Conservation (phyloP, 1,140 invertebrate genomes). For the Neodiprion fabricii region DNA sequence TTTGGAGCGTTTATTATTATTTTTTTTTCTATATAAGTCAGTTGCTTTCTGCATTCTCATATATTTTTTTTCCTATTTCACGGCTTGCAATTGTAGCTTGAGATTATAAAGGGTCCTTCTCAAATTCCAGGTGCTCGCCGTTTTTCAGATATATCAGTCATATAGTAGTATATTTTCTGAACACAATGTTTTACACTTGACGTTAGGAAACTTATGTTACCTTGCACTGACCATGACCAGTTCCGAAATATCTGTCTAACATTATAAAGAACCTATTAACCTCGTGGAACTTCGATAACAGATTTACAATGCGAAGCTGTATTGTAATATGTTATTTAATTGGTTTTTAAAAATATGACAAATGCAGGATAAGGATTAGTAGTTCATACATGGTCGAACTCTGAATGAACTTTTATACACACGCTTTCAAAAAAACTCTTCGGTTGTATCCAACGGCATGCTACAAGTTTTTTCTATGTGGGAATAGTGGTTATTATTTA, state of each 20-base stretch:
- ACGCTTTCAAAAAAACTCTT: too few species aligned
- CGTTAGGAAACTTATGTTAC: slow-evolving; percentile 63
- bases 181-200: slow-evolving; percentile 63
- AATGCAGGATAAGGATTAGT: slow-evolving; percentile 21
- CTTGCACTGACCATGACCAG: slow-evolving; percentile 53
- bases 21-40: slow-evolving; percentile 54
- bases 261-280: background rate
- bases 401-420: too few species aligned
- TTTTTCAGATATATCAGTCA: slow-evolving; percentile 58
- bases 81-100: slow-evolving; percentile 51
- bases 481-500: background rate
- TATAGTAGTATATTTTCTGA: slow-evolving; percentile 63
- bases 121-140: slow-evolving; percentile 50
- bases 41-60: slow-evolving; percentile 52
- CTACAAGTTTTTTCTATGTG: background rate
- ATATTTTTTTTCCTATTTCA: slow-evolving; percentile 54
- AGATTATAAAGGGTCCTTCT: slow-evolving; percentile 42
- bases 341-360: slow-evolving; percentile 11
- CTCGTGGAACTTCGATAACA: background rate
- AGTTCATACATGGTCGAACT: background rate
- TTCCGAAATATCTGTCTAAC: slow-evolving; percentile 36
- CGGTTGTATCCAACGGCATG: too few species aligned
- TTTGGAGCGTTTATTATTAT: slow-evolving; percentile 53
- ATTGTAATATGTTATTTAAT: background rate
- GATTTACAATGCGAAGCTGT: background rate